Conservation (phyloP, 1,140 invertebrate genomes). For the Reticulitermes speratus region DNA sequence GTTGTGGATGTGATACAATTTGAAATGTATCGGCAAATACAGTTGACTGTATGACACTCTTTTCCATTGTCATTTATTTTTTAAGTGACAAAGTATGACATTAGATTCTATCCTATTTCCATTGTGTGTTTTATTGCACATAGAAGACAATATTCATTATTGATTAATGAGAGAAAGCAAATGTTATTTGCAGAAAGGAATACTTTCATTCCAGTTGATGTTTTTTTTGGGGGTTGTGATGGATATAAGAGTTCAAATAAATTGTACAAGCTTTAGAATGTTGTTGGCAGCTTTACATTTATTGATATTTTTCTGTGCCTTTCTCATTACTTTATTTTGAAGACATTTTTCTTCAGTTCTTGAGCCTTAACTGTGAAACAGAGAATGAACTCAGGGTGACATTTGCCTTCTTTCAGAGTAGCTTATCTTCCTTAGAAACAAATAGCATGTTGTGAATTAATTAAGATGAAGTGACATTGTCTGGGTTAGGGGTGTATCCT, state of each 20-base stretch:
- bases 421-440: background rate
- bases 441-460: conserved; percentile 5
- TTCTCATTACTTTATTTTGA: background rate
- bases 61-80: background rate
- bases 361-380: background rate
- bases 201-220: background rate
- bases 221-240: background rate
- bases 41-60: background rate
- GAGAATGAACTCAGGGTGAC: background rate
- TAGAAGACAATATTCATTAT: background rate
- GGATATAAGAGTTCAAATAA: background rate
- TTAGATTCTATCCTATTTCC: background rate
- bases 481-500: conserved; percentile 6
- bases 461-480: background rate
- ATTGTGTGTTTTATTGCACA: background rate
- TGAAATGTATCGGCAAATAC: background rate
- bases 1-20: background rate
- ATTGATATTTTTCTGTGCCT: background rate
- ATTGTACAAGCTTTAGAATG: background rate
- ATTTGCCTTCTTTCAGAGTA: conserved; percentile 16
- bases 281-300: conserved; percentile 1
- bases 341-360: background rate
- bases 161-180: background rate
- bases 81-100: background rate
- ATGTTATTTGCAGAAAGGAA: background rate